Conservation (phyloP, 2,888 invertebrate species). For the Sabatieria punctata region DNA sequence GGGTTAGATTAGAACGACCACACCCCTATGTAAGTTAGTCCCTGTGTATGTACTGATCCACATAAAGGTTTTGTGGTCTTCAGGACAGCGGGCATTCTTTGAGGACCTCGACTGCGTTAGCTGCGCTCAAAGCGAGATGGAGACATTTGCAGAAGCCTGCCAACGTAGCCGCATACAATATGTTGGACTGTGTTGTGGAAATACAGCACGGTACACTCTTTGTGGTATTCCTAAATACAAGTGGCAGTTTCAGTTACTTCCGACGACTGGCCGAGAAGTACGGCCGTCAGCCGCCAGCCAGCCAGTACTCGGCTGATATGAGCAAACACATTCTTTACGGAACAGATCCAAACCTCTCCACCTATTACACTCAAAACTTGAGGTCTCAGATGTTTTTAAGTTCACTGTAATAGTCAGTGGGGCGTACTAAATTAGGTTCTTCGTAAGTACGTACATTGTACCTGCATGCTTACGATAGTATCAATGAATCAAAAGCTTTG, state of each 20-base stretch:
- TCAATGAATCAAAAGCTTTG: too few relatives aligned
- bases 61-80: too few relatives aligned
- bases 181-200: constrained; percentile 30
- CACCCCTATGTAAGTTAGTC: constrained; percentile 9
- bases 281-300: constrained; percentile 20
- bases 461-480: too few relatives aligned
- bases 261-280: constrained; percentile 23
- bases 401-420: too few relatives aligned
- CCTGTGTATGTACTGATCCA: too few relatives aligned
- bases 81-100: constrained; percentile 21
- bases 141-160: constrained; percentile 20
- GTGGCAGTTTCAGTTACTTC: too few relatives aligned
- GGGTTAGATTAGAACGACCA: not conserved
- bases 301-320: constrained; percentile 19
- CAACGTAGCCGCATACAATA: constrained; percentile 23
- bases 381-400: too few relatives aligned
- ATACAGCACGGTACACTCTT: constrained; percentile 19
- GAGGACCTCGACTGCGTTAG: constrained; percentile 16
- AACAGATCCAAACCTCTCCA: too few relatives aligned
- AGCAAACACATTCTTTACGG: constrained; percentile 18
- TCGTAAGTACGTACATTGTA: too few relatives aligned
- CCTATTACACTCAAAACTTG: too few relatives aligned
- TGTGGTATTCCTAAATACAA: too few relatives aligned
- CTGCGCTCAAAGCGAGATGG: constrained; percentile 20
- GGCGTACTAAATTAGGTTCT: too few relatives aligned